These are phyloP conservation scores for Australoheros scitulus DNA, from an alignment of 2,113 vertebrate genomes.

Conservation along the genomic window DNA sequence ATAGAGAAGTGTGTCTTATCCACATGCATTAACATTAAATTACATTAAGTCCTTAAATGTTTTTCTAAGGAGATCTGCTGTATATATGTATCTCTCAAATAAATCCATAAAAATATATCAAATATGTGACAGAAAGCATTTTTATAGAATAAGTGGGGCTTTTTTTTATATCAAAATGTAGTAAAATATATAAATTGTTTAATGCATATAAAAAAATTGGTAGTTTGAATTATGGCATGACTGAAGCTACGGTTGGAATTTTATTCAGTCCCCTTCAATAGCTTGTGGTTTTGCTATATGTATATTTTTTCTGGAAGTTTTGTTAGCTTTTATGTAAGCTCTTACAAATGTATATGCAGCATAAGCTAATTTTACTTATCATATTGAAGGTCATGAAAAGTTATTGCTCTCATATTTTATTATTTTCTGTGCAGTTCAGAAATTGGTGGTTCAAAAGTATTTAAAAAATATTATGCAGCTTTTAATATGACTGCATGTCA, in stretches of 20 bases:
- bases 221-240: not conserved
- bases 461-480: not conserved
- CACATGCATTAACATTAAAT: constrained; percentile 4
- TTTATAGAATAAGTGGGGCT: not conserved
- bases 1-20: constrained; percentile 15
- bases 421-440: not conserved
- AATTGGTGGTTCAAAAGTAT: not conserved
- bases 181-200: not conserved
- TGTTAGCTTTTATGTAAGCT: constrained; percentile 15
- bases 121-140: not conserved
- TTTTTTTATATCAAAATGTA: not conserved
- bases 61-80: not conserved
- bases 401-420: not conserved
- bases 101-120: constrained; percentile 29
- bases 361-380: constrained; percentile 15
- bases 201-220: not conserved
- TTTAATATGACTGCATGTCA: not conserved
- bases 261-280: not conserved
- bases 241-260: not conserved
- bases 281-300: not conserved
- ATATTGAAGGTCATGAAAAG: constrained; percentile 23
- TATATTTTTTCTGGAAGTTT: constrained; percentile 12
- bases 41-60: constrained; percentile 29
- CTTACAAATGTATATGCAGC: not conserved
- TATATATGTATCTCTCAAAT: not conserved